phyloP scores from a whole-genome alignment of 2,888 invertebrate genomes.

The Chelonus formosanus region DNA sequence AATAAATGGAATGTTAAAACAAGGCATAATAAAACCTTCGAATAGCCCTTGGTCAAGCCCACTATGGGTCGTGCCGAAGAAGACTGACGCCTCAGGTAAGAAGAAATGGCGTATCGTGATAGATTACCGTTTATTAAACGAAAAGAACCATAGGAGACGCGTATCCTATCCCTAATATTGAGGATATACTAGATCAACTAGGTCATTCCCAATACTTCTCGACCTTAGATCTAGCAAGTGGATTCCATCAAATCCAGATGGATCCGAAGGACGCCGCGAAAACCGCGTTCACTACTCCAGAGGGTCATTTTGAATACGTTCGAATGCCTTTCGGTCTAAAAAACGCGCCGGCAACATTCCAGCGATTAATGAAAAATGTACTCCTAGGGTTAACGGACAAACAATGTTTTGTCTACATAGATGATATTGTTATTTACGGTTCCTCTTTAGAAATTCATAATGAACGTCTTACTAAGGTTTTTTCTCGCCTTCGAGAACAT shows the following conservation, averaged over 20 bases:
- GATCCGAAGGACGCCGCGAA: slow-evolving; percentile 21
- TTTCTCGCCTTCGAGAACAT: slow-evolving; percentile 23
- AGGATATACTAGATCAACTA: neutral
- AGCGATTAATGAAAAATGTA: slow-evolving; percentile 6
- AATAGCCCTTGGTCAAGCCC: slow-evolving; percentile 38
- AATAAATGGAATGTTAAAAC: slow-evolving; percentile 21
- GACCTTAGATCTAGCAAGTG: neutral
- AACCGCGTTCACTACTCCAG: slow-evolving; percentile 4
- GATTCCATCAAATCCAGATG: slow-evolving; percentile 31
- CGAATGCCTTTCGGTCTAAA: slow-evolving; percentile 34
- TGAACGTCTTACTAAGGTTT: slow-evolving; percentile 12
- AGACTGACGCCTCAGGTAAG: slow-evolving; percentile 42
- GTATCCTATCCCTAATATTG: neutral
- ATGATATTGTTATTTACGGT: slow-evolving; percentile 39
- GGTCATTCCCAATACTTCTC: neutral
- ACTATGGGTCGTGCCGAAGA: slow-evolving; percentile 42
- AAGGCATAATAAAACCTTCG: slow-evolving; percentile 31
- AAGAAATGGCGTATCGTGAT: slow-evolving; percentile 42
- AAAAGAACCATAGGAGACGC: slow-evolving; percentile 41
- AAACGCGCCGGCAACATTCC: slow-evolving; percentile 33
- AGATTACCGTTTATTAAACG: slow-evolving; percentile 44
- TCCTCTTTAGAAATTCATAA: slow-evolving; percentile 31
- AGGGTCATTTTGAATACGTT: slow-evolving; percentile 32
- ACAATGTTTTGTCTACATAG: slow-evolving; percentile 35
- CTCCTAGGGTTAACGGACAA: slow-evolving; percentile 16